Conservation (phyloP, 2,113 vertebrate species). For the Cathartes aura region DNA sequence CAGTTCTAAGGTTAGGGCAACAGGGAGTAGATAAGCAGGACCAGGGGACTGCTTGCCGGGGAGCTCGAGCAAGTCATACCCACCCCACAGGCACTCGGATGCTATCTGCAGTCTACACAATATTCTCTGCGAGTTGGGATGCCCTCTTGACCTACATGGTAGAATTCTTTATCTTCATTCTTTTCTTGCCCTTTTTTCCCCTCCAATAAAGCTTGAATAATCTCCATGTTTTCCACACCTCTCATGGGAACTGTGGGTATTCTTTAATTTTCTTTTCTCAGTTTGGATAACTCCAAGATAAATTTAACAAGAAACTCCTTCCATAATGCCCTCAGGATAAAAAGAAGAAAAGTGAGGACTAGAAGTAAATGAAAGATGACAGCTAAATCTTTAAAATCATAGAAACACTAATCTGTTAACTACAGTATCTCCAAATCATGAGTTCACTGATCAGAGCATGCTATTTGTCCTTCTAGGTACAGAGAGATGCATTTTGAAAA, state of each 20-base stretch:
- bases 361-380: slow-evolving; percentile 52
- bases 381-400: slow-evolving; percentile 37
- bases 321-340: slow-evolving; percentile 24
- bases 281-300: slow-evolving; percentile 24
- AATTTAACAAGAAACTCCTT: slow-evolving; percentile 43
- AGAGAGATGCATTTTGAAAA: background rate
- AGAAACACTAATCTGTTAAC: slow-evolving; percentile 32
- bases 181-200: background rate
- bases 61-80: background rate
- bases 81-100: background rate
- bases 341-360: slow-evolving; percentile 11
- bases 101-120: background rate
- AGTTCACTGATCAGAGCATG: background rate
- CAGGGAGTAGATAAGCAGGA: background rate
- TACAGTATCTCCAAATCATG: background rate
- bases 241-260: background rate
- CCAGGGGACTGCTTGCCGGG: background rate
- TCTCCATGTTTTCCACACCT: background rate
- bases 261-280: slow-evolving; percentile 16
- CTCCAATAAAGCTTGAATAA: background rate
- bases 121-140: background rate
- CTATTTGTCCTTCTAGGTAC: slow-evolving; percentile 9
- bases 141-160: background rate
- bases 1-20: background rate
- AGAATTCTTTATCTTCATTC: background rate